phyloP scores from a whole-genome alignment of 2,113 vertebrate species.

The Verasper variegatus region DNA sequence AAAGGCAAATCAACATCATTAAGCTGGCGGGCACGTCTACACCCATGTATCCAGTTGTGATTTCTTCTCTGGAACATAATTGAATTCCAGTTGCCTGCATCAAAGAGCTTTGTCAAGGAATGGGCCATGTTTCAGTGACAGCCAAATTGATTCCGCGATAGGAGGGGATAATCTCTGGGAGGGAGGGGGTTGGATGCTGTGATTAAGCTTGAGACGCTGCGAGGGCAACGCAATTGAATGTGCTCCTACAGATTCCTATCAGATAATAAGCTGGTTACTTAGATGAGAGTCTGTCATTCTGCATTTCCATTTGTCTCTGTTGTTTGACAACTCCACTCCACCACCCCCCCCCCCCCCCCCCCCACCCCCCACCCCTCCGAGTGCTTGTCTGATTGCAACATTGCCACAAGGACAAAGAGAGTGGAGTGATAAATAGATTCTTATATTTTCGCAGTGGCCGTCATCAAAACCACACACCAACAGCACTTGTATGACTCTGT shows the following conservation, averaged over 20 bases:
- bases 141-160: conserved; percentile 64
- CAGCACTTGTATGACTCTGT: neutral
- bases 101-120: conserved; percentile 50
- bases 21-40: neutral
- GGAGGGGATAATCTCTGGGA: conserved; percentile 46
- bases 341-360: neutral
- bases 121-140: conserved; percentile 61
- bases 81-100: conserved; percentile 62
- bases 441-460: conserved; percentile 21
- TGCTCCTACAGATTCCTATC: conserved; percentile 56
- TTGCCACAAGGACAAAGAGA: conserved; percentile 26
- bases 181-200: conserved; percentile 18
- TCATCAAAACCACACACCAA: conserved; percentile 16
- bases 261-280: conserved; percentile 66
- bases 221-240: conserved; percentile 45
- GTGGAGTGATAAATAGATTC: conserved; percentile 5
- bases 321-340: conserved; percentile 27
- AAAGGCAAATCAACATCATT: neutral
- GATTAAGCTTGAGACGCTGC: conserved; percentile 64
- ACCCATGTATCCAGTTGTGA: conserved; percentile 27
- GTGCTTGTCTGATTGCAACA: conserved; percentile 30
- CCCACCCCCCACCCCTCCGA: neutral
- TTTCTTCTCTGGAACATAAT: conserved; percentile 33
- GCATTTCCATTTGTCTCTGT: conserved; percentile 27
- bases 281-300: conserved; percentile 20